Evolutionary conservation across 2,888 invertebrate genomes (phyloP), one percentile per base, ranked within the genome.

Genomic region (Plagiodera versicolora): DNA sequence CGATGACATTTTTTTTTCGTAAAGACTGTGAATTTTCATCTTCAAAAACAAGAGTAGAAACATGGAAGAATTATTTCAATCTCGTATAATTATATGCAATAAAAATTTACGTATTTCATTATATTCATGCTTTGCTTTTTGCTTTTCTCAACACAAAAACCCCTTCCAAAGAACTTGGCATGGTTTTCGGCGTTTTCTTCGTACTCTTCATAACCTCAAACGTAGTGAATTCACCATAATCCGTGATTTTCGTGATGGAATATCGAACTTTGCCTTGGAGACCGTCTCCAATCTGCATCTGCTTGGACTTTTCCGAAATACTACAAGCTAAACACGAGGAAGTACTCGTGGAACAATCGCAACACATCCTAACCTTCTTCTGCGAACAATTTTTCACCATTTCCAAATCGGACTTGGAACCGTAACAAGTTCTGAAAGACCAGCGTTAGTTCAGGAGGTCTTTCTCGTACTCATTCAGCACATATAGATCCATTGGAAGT

Each of bases 121-220:
- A 24, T 6, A 6, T 24, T 39, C 39, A 32, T 32, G 32, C 11
- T 10, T 11, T 14, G 14, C 39, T 39, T 39, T 8, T 14, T 4
- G 14, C 39, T n/a, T 16, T 72, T 56, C 64, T 73, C 54, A 75
- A 64, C n/a, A 76, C 75, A 60, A 76, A 76, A 39, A 76, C 74
- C 5, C 75, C 75, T 63, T 76, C 75, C 11, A 75, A 54, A n/a
- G 56, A 56, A 52, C 65, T 67, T 1, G 76, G 76, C 60, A 76
- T 67, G n/a, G 64, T 66, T 55, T 67, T 73, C 1, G 76, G 76
- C 47, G 70, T 71, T 58, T 74, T 73, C 18, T 64, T 72, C 0
- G 77, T 75, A 9, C 77, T 75, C 59, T 73, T 75, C 75, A 78
- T 72, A 9, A 79, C 72, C 66, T 79, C 78, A 56, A 74, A 79